Evolutionary conservation across 2,113 vertebrate species (phyloP).

Genomic region (Paradisaea rubra): DNA sequence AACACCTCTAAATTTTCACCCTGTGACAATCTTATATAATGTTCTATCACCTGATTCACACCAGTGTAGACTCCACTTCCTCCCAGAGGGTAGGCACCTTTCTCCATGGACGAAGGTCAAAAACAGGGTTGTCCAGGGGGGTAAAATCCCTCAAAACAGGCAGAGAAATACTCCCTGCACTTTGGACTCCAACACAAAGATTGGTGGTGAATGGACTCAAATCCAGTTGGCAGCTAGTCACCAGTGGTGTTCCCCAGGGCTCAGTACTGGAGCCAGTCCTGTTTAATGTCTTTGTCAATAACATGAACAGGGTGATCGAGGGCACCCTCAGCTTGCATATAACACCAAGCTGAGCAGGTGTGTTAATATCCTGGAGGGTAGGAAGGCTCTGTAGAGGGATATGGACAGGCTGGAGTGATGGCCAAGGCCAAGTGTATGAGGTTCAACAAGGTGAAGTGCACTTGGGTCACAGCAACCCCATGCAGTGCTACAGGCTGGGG

Average conservation of each 20-base stretch:
- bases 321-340: background rate
- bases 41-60: no score
- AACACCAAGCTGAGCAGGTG: rapidly evolving
- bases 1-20: no score
- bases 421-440: rapidly evolving
- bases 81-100: no score
- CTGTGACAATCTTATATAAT: no score
- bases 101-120: no score
- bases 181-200: no score
- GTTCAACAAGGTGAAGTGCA: background rate
- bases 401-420: rapidly evolving
- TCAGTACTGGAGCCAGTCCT: rapidly evolving
- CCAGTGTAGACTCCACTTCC: no score
- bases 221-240: background rate
- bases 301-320: rapidly evolving
- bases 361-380: background rate
- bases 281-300: background rate
- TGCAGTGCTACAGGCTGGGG: rapidly evolving
- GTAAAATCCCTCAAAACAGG: no score
- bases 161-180: no score
- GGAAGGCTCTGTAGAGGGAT: background rate
- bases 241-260: background rate
- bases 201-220: background rate
- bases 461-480: background rate
- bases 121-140: no score